Conservation (phyloP, 2,888 invertebrate genomes). For the Smittia aterrima region DNA sequence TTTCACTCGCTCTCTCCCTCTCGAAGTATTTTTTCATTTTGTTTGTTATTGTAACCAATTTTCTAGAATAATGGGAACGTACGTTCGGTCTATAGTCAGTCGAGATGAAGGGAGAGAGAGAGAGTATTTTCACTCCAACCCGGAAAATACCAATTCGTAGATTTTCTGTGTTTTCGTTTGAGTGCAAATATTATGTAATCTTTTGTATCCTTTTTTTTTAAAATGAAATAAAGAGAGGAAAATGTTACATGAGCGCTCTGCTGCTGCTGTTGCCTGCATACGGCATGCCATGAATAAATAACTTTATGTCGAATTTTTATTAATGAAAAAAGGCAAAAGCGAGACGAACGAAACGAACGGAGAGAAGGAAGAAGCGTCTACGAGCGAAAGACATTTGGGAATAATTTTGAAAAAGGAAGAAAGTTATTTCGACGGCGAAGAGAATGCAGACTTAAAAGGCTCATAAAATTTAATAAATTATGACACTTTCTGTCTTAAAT, state of each 20-base stretch:
- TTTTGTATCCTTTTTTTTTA: conserved; percentile 33
- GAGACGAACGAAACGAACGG: background rate
- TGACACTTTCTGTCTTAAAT: conserved; percentile 29
- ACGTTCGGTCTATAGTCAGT: conserved; percentile 14
- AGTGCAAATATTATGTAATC: conserved; percentile 39
- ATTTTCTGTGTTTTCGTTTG: conserved; percentile 11
- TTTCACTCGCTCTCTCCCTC: background rate
- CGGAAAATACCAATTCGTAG: conserved; percentile 27
- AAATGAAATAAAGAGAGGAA: conserved; percentile 18
- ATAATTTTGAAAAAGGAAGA: conserved; percentile 30
- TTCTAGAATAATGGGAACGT: conserved; percentile 33
- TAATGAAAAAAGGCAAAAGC: conserved; percentile 27
- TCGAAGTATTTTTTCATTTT: conserved; percentile 34
- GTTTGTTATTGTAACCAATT: conserved; percentile 40
- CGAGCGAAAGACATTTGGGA: conserved; percentile 29
- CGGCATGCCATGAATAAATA: conserved; percentile 32
- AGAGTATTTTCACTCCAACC: conserved; percentile 21
- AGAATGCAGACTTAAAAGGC: conserved; percentile 30
- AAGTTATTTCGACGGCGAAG: background rate
- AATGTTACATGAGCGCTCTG: conserved; percentile 14
- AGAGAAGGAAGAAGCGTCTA: conserved; percentile 13
- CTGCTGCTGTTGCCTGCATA: background rate
- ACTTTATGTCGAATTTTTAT: conserved; percentile 39
- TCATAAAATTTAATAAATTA: conserved; percentile 40
- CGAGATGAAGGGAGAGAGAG: too few relatives aligned